Percentiles rank a stretch among this genome's conserved stretches.
phyloP scores from a whole-genome alignment of 2,888 invertebrate species.

The Hydrotaea diabolus region DNA sequence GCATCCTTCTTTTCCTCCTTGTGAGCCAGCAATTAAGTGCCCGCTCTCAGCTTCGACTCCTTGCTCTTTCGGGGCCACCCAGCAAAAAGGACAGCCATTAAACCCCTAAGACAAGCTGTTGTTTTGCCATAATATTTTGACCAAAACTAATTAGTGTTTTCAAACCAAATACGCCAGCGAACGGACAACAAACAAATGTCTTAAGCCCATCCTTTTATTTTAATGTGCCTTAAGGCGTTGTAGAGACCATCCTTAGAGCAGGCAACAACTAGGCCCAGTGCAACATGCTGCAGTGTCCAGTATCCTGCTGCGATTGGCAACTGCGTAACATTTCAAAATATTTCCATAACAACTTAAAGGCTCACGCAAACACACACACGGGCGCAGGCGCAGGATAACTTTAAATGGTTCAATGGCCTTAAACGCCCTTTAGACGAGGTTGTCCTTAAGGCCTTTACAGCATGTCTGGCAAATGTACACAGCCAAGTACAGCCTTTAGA shows the following conservation, averaged over 20 bases:
- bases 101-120: slow-evolving; percentile 32
- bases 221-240: slow-evolving; percentile 31
- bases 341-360: slow-evolving; percentile 6
- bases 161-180: background rate
- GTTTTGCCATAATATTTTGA: slow-evolving; percentile 53
- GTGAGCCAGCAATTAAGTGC: too few species aligned
- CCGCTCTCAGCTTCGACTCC: too few species aligned
- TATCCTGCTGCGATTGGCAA: slow-evolving; percentile 52
- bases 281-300: background rate
- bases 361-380: background rate
- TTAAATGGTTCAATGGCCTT: background rate
- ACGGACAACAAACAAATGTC: slow-evolving; percentile 21
- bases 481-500: background rate
- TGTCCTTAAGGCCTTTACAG: background rate
- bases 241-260: background rate
- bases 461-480: too few species aligned
- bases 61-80: slow-evolving; percentile 42
- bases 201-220: slow-evolving; percentile 15
- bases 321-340: slow-evolving; percentile 52
- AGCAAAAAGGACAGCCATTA: slow-evolving; percentile 1
- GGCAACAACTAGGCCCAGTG: background rate
- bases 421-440: slow-evolving; percentile 43
- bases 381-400: too few species aligned
- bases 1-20: background rate
- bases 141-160: slow-evolving; percentile 53